Evolutionary conservation across 2,797 vertebrate genomes (phyloP).

Genomic region (Poeciliopsis turneri): DNA sequence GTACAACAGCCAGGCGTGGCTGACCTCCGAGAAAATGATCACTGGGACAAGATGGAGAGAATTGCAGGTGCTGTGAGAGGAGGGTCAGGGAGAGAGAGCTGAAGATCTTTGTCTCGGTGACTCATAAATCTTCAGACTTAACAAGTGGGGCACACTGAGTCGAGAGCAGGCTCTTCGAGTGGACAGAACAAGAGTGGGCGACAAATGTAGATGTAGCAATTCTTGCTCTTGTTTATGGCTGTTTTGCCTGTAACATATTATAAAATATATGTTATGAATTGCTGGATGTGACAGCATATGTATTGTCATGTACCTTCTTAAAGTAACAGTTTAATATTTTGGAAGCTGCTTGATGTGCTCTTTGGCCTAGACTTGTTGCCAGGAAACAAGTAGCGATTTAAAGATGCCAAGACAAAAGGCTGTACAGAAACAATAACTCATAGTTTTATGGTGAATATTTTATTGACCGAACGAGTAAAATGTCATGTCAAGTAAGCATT

Average conservation of each 20-base stretch:
- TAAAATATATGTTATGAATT: neutral
- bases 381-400: neutral
- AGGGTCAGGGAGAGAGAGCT: constrained; percentile 47
- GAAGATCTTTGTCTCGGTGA: constrained; percentile 59
- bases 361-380: constrained; percentile 5
- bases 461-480: neutral
- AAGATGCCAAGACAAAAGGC: constrained; percentile 1
- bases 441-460: neutral
- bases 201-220: neutral
- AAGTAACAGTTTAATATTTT: neutral
- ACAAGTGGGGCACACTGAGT: constrained; percentile 49
- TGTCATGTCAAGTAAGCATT: neutral
- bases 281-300: neutral
- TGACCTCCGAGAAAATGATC: constrained; percentile 69
- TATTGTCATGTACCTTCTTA: neutral
- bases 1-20: constrained; percentile 57
- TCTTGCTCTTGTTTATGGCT: neutral
- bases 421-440: neutral
- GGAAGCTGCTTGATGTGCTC: neutral
- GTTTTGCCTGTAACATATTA: neutral
- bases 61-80: constrained; percentile 45
- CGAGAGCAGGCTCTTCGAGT: constrained; percentile 35
- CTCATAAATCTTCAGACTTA: constrained; percentile 57
- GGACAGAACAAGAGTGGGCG: constrained; percentile 16
- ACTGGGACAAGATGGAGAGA: constrained; percentile 44